Percentiles rank a stretch among this genome's conserved stretches.
Conservation (phyloP, 1,140 invertebrate genomes). For the Idris sp. region DNA sequence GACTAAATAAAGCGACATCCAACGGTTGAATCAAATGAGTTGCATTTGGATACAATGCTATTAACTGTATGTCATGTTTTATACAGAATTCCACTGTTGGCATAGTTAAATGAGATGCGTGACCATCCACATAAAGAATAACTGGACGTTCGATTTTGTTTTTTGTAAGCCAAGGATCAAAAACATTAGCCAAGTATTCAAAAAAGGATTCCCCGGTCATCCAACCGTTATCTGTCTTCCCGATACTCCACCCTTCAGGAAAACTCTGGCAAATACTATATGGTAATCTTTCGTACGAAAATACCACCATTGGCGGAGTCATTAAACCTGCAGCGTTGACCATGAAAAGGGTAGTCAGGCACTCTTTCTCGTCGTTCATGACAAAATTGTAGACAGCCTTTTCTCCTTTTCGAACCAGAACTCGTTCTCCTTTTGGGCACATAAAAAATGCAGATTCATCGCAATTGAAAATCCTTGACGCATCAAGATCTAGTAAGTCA, state of each 20-base stretch:
- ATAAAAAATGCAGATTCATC: slow-evolving; percentile 22
- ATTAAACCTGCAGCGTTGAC: slow-evolving; percentile 14
- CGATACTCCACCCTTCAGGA: slow-evolving; percentile 39
- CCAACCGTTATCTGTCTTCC: slow-evolving; percentile 57
- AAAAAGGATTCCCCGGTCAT: slow-evolving; percentile 64
- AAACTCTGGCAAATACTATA: slow-evolving; percentile 7
- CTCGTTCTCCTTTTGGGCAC: slow-evolving; percentile 61
- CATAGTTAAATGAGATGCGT: slow-evolving; percentile 11
- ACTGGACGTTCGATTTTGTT: slow-evolving; percentile 32
- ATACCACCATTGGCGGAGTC: slow-evolving; percentile 9
- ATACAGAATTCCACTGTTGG: not conserved
- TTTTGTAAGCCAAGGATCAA: slow-evolving; percentile 67
- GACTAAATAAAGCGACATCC: no score
- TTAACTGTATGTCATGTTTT: no score
- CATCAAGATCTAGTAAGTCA: slow-evolving; percentile 1
- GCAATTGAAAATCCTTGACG: slow-evolving; percentile 4
- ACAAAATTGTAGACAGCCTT: slow-evolving; percentile 57
- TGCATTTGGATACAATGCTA: no score
- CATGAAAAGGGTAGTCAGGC: slow-evolving; percentile 6
- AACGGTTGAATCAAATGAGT: no score
- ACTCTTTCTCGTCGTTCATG: slow-evolving; percentile 62
- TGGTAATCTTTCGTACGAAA: slow-evolving; percentile 10
- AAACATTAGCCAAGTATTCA: slow-evolving; percentile 64
- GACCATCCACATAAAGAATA: slow-evolving; percentile 5
- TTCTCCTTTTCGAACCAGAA: slow-evolving; percentile 64